These are phyloP conservation scores for Hippocampus kuda DNA, from an alignment of 2,797 vertebrate genomes.

Conservation along the genomic window DNA sequence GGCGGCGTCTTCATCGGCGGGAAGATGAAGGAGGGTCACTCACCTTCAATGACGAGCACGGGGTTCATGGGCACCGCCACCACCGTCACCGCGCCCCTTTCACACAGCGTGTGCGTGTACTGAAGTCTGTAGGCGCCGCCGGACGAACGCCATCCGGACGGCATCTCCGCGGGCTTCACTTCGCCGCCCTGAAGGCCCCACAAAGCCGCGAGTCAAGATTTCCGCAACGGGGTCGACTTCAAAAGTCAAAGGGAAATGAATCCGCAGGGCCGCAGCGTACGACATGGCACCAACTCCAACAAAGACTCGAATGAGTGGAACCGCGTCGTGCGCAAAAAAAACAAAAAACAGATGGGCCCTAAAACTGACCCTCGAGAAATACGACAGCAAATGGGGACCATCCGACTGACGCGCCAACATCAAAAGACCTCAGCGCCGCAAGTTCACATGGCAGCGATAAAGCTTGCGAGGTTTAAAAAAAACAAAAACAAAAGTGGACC, in stretches of 20 bases:
- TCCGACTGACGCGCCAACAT: too few relatives aligned
- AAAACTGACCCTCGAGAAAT: too few relatives aligned
- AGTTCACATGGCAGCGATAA: too few relatives aligned
- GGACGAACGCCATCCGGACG: constrained; percentile 71
- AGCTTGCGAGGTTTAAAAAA: too few relatives aligned
- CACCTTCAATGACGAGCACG: constrained; percentile 79
- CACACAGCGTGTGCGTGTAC: constrained; percentile 80
- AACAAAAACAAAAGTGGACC: too few relatives aligned
- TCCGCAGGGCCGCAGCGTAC: too few relatives aligned
- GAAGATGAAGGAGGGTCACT: constrained; percentile 3
- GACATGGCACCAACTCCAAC: too few relatives aligned
- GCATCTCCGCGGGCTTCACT: constrained; percentile 72
- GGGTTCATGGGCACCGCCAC: constrained; percentile 76
- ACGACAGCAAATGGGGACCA: too few relatives aligned
- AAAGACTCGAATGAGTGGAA: too few relatives aligned
- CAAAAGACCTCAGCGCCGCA: too few relatives aligned
- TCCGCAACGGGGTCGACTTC: not conserved
- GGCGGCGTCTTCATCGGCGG: not conserved
- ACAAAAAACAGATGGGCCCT: too few relatives aligned
- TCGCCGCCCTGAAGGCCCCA: constrained; percentile 60
- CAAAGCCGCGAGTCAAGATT: not conserved
- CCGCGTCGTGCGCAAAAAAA: too few relatives aligned
- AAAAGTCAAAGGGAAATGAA: not conserved
- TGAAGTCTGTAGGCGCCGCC: constrained; percentile 76
- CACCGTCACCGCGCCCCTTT: constrained; percentile 67